A percentile compares a stretch with the other conserved stretches of the same genome.
phyloP scores from a whole-genome alignment of 2,113 vertebrate species.

The Strigops habroptila region DNA sequence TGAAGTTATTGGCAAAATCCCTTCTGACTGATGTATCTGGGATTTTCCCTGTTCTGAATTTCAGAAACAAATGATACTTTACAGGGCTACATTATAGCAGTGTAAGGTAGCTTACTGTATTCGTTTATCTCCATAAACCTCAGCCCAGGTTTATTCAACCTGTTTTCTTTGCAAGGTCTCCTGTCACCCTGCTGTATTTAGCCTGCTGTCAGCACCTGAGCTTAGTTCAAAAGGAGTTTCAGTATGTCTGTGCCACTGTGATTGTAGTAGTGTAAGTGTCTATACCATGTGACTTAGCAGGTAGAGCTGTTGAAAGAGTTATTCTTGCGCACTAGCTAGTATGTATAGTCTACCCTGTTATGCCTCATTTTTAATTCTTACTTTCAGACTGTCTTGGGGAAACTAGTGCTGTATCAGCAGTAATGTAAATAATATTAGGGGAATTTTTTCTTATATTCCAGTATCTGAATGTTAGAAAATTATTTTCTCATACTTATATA shows the following conservation, averaged over 20 bases:
- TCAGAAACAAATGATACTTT: not conserved
- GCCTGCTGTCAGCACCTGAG: not conserved
- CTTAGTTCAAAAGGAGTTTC: not conserved
- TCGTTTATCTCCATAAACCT: not conserved
- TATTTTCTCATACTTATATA: not conserved
- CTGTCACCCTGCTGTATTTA: not conserved
- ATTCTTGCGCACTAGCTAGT: not conserved
- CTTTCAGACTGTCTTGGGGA: not conserved
- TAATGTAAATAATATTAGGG: not conserved
- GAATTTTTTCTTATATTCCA: not conserved
- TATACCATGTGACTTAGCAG: not conserved
- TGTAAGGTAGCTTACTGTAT: not conserved
- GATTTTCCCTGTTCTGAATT: not conserved
- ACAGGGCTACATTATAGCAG: not conserved
- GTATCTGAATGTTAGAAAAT: not conserved
- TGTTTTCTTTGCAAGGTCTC: not conserved
- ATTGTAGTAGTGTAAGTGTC: not conserved
- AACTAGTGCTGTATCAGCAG: not conserved
- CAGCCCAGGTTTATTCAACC: not conserved
- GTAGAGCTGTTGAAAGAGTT: not conserved
- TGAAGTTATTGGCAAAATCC: not conserved
- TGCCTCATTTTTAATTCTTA: not conserved
- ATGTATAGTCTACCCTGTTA: not conserved
- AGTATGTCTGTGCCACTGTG: not conserved
- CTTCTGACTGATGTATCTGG: not conserved